A percentile compares a stretch with the other conserved stretches of the same genome.
Evolutionary conservation across 1,140 invertebrate genomes (phyloP).

Genomic region (Scaptomyza pallida): DNA sequence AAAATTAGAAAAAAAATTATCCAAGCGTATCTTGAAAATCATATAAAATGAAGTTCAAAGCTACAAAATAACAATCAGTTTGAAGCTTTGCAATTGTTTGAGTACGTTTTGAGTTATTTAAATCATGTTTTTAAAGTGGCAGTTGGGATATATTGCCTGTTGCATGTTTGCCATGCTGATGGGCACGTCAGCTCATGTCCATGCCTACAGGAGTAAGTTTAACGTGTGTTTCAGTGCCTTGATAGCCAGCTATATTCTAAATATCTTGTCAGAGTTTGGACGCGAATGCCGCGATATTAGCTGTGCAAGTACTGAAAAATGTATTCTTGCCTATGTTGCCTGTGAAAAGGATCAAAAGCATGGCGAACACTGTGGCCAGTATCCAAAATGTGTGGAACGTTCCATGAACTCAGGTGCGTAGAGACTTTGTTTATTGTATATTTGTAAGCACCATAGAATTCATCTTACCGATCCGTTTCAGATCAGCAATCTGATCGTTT

Average conservation of each 20-base stretch:
- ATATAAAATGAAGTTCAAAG: conserved; percentile 23
- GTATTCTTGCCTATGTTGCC: conserved; percentile 26
- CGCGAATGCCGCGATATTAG: conserved; percentile 47
- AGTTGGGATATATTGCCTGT: conserved; percentile 18
- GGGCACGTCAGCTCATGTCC: conserved; percentile 13
- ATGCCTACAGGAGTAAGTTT: conserved; percentile 46
- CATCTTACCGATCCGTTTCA: conserved; percentile 58
- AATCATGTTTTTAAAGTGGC: conserved; percentile 9
- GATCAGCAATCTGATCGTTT: conserved; percentile 60
- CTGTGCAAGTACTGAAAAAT: conserved; percentile 36
- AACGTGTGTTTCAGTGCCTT: neutral
- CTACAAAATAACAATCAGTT: conserved; percentile 10
- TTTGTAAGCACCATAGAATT: conserved; percentile 21
- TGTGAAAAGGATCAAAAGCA: conserved; percentile 42
- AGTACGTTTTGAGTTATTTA: neutral
- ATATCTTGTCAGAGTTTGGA: conserved; percentile 41
- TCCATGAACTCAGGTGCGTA: conserved; percentile 37
- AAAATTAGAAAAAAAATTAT: conserved; percentile 4
- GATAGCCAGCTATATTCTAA: neutral
- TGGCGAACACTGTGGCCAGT: conserved; percentile 46
- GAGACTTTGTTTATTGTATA: neutral
- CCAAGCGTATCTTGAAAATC: conserved; percentile 14
- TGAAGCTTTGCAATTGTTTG: neutral
- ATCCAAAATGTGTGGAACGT: conserved; percentile 44
- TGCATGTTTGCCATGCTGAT: conserved; percentile 19